phyloP scores from a whole-genome alignment of 1,140 invertebrate species.

The Dendrolimus kikuchii region DNA sequence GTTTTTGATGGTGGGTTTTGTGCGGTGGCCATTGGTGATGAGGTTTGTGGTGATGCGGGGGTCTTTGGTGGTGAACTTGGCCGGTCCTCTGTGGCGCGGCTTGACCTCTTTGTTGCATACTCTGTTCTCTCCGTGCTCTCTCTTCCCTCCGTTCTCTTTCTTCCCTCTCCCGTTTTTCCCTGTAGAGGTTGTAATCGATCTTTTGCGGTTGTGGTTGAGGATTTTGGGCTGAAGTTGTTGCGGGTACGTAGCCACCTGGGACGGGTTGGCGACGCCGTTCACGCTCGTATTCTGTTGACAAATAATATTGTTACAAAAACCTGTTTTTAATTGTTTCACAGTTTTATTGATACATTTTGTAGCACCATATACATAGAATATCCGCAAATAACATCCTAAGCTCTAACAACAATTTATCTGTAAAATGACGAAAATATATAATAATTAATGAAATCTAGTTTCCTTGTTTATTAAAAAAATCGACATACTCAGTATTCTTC shows the following conservation, averaged over 20 bases:
- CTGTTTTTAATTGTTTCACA: not conserved
- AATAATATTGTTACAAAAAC: constrained; percentile 4
- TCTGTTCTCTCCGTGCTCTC: constrained; percentile 38
- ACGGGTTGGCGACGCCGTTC: constrained; percentile 48
- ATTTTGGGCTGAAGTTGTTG: constrained; percentile 25
- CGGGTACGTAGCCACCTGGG: constrained; percentile 56
- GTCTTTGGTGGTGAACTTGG: constrained; percentile 34
- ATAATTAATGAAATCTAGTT: no score
- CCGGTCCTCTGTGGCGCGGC: constrained; percentile 19
- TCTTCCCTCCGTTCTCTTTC: constrained; percentile 51
- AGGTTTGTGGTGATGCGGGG: constrained; percentile 40
- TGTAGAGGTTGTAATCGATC: constrained; percentile 63
- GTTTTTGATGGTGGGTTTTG: constrained; percentile 49
- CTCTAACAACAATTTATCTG: no score
- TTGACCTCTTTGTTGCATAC: constrained; percentile 20
- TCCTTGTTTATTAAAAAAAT: no score
- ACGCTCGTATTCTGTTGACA: constrained; percentile 49
- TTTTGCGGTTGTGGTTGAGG: constrained; percentile 46
- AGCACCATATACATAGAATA: no score
- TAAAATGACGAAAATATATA: no score
- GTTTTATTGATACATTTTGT: not conserved
- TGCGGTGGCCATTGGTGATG: constrained; percentile 46
- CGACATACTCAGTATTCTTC: no score
- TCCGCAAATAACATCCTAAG: no score
- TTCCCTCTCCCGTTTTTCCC: constrained; percentile 59